phyloP scores from a whole-genome alignment of 2,797 vertebrate species.

The Nannoperca australis region DNA sequence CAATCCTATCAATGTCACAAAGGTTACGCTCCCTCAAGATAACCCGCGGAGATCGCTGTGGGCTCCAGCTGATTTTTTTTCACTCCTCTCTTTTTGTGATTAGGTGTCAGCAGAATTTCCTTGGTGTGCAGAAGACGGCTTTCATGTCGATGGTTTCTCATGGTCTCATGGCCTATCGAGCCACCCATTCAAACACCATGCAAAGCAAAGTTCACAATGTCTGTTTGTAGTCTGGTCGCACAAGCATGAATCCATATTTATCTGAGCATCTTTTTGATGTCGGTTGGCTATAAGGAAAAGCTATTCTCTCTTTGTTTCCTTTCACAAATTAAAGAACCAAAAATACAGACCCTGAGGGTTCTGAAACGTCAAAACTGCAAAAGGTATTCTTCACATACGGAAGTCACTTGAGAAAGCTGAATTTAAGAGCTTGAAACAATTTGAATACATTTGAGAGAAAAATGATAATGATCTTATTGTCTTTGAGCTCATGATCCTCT shows the following conservation, averaged over 20 bases:
- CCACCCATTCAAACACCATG: conserved; percentile 67
- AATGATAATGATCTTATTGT: conserved; percentile 9
- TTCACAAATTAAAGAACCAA: background rate
- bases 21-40: conserved; percentile 86
- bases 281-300: background rate
- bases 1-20: conserved; percentile 89
- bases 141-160: conserved; percentile 85
- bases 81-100: conserved; percentile 81
- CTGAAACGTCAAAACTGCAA: conserved; percentile 20
- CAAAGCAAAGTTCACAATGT: conserved; percentile 76
- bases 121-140: conserved; percentile 85
- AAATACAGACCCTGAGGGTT: conserved; percentile 18
- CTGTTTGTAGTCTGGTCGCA: conserved; percentile 64
- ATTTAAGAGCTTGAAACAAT: background rate
- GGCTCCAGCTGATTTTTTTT: conserved; percentile 79
- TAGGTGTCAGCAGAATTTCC: conserved; percentile 86
- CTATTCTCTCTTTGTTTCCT: conserved; percentile 2
- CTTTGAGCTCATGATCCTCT: conserved; percentile 15
- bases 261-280: conserved; percentile 33
- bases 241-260: conserved; percentile 58
- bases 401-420: background rate
- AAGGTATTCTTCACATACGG: background rate
- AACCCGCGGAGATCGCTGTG: conserved; percentile 83
- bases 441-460: background rate
- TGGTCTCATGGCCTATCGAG: conserved; percentile 71